Evolutionary conservation across 2,797 vertebrate species (phyloP), one percentile per base, ranked within the genome.

Genomic region (Myotis findleyi): DNA sequence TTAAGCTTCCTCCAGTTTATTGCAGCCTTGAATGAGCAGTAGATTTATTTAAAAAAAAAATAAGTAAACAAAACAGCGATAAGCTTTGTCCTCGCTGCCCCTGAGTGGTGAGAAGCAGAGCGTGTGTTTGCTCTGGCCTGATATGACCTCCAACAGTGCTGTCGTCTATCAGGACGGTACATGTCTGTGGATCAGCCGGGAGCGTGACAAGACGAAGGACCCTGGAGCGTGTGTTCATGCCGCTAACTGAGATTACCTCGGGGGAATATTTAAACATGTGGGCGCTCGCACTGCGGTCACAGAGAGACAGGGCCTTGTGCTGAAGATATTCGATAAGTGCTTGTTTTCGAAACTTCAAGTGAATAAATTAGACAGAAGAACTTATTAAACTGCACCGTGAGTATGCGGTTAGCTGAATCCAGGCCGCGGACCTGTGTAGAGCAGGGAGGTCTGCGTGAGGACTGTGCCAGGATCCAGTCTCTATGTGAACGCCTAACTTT

Each of bases 21-120:
- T 66, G 51, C 95, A 96, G 96, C 41, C 94, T 96, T 88, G 93
- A 44, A 59, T 89, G 57, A 94, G n/a, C 55, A 94, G 93, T 53
- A 79, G 80, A 80, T 95, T 97, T 97, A 95, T 96, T 93, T 93
- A 5, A 38, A 38, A 92, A 94, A 71, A 38, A 92, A 94, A 71
- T 73, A 68, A 97, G 92, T 97, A 96, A 97, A 97, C 92, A 96
- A 87, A 85, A 68, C 53, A 25, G 27, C 68, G 92, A 97, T 94
- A 96, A 91, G 84, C 93, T 87, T 89, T 89, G 62, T 93, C 85
- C 92, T 69, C 95, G 51, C 62, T 92, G 92, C 96, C 87, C 30
- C 66, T 84, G 79, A 88, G 51, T 75, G 82, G 75, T 95, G 93
- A 97, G 95, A 97, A 94, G 93, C 36, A 71, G n/a, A 92, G 85